A percentile compares a stretch with the other conserved stretches of the same genome.
phyloP scores from a whole-genome alignment of 2,888 invertebrate species.

The Phengaris alcon region DNA sequence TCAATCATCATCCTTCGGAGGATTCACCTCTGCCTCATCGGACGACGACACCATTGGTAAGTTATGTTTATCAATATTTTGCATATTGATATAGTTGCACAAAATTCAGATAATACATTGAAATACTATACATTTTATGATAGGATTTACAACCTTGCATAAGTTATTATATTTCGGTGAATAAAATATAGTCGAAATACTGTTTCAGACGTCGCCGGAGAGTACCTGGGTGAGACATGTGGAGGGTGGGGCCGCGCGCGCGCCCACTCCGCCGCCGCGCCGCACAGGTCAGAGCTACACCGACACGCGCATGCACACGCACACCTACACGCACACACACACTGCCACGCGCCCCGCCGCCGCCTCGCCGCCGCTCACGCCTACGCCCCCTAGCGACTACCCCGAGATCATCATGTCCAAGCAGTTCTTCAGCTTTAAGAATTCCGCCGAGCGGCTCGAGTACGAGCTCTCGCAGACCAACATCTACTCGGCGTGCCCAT shows the following conservation, averaged over 20 bases:
- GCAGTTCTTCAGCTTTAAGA: constrained; percentile 67
- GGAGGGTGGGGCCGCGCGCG: constrained; percentile 69
- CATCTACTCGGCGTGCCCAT: constrained; percentile 76
- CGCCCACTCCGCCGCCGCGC: constrained; percentile 74
- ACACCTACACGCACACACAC: constrained; percentile 56
- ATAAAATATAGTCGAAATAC: too few relatives aligned
- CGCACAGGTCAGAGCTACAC: constrained; percentile 68
- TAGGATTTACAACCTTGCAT: too few relatives aligned
- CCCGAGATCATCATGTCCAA: constrained; percentile 71
- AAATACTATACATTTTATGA: too few relatives aligned
- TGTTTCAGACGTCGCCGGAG: constrained; percentile 71
- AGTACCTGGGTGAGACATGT: constrained; percentile 73
- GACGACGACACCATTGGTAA: constrained; percentile 79
- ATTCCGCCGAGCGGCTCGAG: constrained; percentile 74
- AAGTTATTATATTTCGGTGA: too few relatives aligned
- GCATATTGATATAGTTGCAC: neutral
- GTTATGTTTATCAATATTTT: constrained; percentile 36
- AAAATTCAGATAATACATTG: too few relatives aligned
- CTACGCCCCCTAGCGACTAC: constrained; percentile 68
- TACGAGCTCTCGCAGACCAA: constrained; percentile 79
- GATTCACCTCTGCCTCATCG: constrained; percentile 80
- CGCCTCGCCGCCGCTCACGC: constrained; percentile 51
- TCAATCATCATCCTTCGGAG: constrained; percentile 79
- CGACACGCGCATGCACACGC: constrained; percentile 44
- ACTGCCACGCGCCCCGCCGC: constrained; percentile 59